phyloP scores from a whole-genome alignment of 2,113 vertebrate species.

The Muntiacus reevesi region DNA sequence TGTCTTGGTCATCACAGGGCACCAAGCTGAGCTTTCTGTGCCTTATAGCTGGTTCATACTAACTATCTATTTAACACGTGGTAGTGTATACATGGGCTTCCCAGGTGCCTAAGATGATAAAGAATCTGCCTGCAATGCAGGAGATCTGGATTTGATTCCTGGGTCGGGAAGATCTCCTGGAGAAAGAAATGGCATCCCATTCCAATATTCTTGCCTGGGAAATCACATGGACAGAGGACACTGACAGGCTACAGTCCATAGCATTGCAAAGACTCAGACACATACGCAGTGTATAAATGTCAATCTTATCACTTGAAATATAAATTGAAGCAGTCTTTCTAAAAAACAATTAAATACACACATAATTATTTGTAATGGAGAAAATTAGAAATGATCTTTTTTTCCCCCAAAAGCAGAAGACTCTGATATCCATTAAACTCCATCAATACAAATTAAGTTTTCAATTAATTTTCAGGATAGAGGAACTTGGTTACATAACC shows the following conservation, averaged over 20 bases:
- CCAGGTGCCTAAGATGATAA: not conserved
- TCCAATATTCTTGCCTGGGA: not conserved
- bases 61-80: not conserved
- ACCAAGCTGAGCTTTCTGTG: not conserved
- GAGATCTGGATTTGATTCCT: not conserved
- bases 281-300: not conserved
- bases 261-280: not conserved
- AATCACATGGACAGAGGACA: not conserved
- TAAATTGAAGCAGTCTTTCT: not conserved
- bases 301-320: not conserved
- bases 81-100: not conserved
- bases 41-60: not conserved
- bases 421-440: not conserved
- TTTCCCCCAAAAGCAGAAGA: not conserved
- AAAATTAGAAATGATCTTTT: conserved; percentile 4
- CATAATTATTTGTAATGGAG: not conserved
- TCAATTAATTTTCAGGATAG: conserved; percentile 8
- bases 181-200: not conserved
- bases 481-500: not conserved
- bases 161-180: not conserved
- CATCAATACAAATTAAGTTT: conserved; percentile 26
- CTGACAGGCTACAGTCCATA: not conserved
- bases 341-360: not conserved
- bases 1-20: not conserved
- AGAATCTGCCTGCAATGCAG: not conserved